Evolutionary conservation across 2,113 vertebrate genomes (phyloP), one percentile per base, ranked within the genome.

Genomic region (Gambusia holbrooki): DNA sequence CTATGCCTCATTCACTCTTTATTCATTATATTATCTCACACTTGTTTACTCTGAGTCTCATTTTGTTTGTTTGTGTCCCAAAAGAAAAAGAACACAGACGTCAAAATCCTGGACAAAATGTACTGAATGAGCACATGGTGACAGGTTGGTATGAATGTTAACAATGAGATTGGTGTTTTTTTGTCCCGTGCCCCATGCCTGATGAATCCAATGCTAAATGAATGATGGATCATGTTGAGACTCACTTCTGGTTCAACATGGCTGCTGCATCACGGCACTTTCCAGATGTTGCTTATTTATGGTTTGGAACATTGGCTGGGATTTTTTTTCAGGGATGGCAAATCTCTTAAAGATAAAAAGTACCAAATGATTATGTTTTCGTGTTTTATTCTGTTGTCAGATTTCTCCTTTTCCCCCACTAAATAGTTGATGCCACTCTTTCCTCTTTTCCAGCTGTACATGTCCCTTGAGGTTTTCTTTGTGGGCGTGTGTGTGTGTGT

Each of bases 381-480:
- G n/a, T 10, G n/a, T 58, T n/a, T 58, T 2, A 25, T 32, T 19
- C 35, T 76, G 54, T 63, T 42, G 48, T 62, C 17, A 78, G 60
- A 61, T 71, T 95, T 92, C 93, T 94, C 28, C 62, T 65, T 48
- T 48, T 5, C 17, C 5, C 2, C 4, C 4, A 19, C 45, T 13
- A 5, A 48, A 48, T 17, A 48, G 45, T 5, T 48, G 54, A 69
- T 72, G 64, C 76, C 37, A 40, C 65, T 64, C 61, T 71, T 45
- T 45, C 29, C 77, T 70, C 68, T 81, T 70, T n/a, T 89, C 63
- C 74, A 86, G 79, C 78, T 80, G 64, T 76, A 87, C 83, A 78
- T 74, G 77, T 81, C 89, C 79, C 85, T 93, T 90, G 94, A 94
- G 95, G 94, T 72, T 87, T 76, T 95, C 66, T 70, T 74, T 48